Base-by-base conservation (phyloP, 2,113 vertebrate species). In the Candoia aspera region DNA sequence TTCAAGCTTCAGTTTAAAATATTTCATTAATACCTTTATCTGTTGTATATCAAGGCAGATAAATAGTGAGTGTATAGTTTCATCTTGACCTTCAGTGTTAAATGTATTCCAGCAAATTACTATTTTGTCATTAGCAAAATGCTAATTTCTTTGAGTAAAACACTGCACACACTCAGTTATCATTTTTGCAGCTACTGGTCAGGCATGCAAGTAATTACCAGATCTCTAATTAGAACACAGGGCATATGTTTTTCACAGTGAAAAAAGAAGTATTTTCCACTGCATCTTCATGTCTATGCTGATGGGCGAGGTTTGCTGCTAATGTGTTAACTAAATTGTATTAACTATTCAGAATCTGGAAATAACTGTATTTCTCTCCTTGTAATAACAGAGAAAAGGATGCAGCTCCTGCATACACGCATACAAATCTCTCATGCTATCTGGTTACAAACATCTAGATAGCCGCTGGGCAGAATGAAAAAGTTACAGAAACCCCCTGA, bases 181-280 rank as follows among this genome's bases (percentile, higher is more conserved):
- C 90, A 93, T 91, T 92, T 79, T 91, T 96, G 2, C 54, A 11
- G 90, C 83, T 95, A 23, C 53, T 92, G 85, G 92, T 96, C 88
- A 79, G 73, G 29, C 6, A 68, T 92, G 89, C 93, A 94, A 93
- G 21, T 26, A 90, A n/a, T 83, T 95, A n/a, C 84, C 79, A 8
- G 87, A n/a, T 62, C 60, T 33, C 95, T 96, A 96, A 96, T 96
- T 95, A 96, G 60, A 95, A 90, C 54, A 93, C 2, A 1, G 87
- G 91, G 37, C 93, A 92, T 92, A 9, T 87, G 88, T 93, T 95
- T 96, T 96, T 95, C 86, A 91, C 6, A 94, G 4, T 91, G 84
- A 87, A 93, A 93, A 83, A 33, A 4, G 86, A 57, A 5, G 0
- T 37, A 54, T 83, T 91, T 91, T 84, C 21, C 62, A 5, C 73